These are phyloP conservation scores for Amblyraja radiata DNA, from an alignment of 2,797 vertebrate species.

Conservation along the genomic window DNA sequence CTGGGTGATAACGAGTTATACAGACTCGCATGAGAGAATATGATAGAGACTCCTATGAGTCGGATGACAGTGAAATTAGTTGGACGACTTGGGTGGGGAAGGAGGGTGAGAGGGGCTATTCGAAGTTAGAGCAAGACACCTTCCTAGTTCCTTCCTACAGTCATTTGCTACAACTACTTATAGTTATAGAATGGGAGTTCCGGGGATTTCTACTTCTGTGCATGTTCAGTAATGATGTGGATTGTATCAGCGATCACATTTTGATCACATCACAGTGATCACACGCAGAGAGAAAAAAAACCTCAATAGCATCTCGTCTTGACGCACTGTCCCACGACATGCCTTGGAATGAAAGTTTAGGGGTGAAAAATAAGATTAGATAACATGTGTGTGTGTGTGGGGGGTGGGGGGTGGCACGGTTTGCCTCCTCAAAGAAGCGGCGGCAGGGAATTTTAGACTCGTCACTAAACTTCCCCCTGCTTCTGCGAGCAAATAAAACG, in stretches of 20 bases:
- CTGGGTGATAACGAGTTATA: too few relatives aligned
- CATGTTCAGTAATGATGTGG: neutral
- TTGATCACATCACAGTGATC: too few relatives aligned
- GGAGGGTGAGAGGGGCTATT: too few relatives aligned
- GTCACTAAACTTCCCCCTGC: conserved; percentile 33
- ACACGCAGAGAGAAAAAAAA: neutral
- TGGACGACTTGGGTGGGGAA: too few relatives aligned
- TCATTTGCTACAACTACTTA: too few relatives aligned
- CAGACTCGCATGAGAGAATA: too few relatives aligned
- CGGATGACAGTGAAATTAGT: too few relatives aligned
- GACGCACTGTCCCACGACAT: conserved; percentile 10
- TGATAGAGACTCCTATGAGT: too few relatives aligned
- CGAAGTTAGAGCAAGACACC: too few relatives aligned
- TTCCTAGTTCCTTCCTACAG: too few relatives aligned
- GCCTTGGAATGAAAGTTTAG: conserved; percentile 24
- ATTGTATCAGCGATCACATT: neutral
- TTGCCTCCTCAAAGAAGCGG: neutral
- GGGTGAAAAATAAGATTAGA: neutral
- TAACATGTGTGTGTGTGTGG: neutral
- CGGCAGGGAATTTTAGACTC: conserved; percentile 32
- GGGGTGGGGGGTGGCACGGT: neutral
- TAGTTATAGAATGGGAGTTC: too few relatives aligned
- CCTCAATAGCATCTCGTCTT: neutral
- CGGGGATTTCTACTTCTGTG: too few relatives aligned
- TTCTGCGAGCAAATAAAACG: neutral